These are phyloP conservation scores for Prolemur simus DNA, from an alignment of 2,113 vertebrate genomes.

Conservation along the genomic window DNA sequence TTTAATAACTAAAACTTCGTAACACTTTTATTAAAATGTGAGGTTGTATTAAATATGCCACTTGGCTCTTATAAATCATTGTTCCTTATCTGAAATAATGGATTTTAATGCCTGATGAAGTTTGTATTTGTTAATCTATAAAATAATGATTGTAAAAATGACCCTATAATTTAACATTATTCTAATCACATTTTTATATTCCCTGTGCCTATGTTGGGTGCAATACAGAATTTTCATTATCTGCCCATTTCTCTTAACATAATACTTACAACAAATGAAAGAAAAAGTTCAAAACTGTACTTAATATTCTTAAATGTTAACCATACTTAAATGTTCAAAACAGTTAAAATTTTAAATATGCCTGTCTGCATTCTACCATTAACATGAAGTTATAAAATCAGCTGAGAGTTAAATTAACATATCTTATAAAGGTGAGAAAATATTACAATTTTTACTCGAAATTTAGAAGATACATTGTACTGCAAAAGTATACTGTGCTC, in stretches of 20 bases:
- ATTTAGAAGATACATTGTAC: not conserved
- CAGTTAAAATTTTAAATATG: not conserved
- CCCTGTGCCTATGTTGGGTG: not conserved
- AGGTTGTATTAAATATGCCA: slow-evolving; percentile 16
- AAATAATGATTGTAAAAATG: slow-evolving; percentile 62
- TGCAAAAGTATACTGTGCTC: not conserved
- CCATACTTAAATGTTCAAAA: not conserved
- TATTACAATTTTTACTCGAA: not conserved
- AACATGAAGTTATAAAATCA: not conserved
- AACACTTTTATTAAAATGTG: slow-evolving; percentile 73
- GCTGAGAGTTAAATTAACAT: not conserved
- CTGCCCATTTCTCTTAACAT: not conserved
- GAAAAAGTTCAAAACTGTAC: not conserved
- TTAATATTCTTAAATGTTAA: not conserved
- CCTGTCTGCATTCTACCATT: not conserved
- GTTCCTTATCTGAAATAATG: slow-evolving; percentile 61
- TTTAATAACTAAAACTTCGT: slow-evolving; percentile 78
- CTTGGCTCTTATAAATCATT: slow-evolving; percentile 46
- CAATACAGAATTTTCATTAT: not conserved
- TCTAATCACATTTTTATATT: slow-evolving; percentile 52
- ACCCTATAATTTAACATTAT: slow-evolving; percentile 52
- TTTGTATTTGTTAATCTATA: slow-evolving; percentile 69
- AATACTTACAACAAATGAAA: not conserved
- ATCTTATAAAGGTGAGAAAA: slow-evolving; percentile 26
- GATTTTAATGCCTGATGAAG: slow-evolving; percentile 53